phyloP scores from a whole-genome alignment of 35 echinoderm and acorn worm species.

The Anneissia japonica region DNA sequence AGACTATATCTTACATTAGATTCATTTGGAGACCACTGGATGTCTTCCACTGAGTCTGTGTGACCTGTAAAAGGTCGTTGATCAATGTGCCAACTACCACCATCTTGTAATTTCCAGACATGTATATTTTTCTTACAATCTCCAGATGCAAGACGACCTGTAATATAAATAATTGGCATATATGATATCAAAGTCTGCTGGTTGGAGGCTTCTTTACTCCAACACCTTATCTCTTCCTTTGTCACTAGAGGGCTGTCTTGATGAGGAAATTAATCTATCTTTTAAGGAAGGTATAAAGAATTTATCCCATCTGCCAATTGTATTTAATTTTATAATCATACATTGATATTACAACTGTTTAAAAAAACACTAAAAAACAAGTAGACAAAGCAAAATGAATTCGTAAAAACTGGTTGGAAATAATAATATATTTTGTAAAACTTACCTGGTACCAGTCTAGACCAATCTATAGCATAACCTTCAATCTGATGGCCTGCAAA shows the following conservation, averaged over 20 bases:
- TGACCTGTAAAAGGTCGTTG: constrained; percentile 82
- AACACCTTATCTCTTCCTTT: too few species aligned
- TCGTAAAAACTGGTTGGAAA: neutral
- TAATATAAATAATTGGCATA: neutral
- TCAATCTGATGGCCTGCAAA: constrained; percentile 86
- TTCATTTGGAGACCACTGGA: constrained; percentile 96
- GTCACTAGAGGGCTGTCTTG: neutral
- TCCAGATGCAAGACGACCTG: constrained; percentile 69
- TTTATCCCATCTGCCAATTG: neutral
- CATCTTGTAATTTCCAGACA: constrained; percentile 85
- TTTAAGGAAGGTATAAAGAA: neutral
- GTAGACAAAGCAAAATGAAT: neutral
- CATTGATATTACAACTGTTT: neutral
- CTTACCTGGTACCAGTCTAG: constrained; percentile 56
- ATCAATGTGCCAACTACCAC: constrained; percentile 81
- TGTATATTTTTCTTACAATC: constrained; percentile 98
- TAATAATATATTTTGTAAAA: too few species aligned
- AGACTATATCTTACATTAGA: constrained; percentile 46
- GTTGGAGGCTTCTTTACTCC: too few species aligned
- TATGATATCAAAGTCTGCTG: too few species aligned
- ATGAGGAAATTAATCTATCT: neutral
- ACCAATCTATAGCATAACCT: constrained; percentile 95
- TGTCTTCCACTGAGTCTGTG: constrained; percentile 74
- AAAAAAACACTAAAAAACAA: neutral
- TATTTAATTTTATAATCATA: neutral